phyloP scores from a whole-genome alignment of 53 echinoderm and acorn worm species.

The Crossaster papposus region DNA sequence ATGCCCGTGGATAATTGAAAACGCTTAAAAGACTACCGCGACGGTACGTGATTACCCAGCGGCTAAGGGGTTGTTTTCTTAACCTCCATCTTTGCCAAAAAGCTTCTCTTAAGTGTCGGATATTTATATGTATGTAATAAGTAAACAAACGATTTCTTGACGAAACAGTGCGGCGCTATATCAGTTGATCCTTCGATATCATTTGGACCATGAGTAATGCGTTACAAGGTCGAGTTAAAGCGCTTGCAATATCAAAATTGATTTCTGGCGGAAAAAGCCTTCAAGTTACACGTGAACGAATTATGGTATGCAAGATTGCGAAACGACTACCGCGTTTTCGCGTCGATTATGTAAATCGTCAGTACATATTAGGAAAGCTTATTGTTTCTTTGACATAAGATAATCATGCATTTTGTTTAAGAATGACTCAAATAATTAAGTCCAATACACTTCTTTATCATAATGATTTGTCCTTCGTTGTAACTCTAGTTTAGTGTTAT shows the following conservation, averaged over 20 bases:
- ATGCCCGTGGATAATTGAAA: not conserved
- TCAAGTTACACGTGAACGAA: not conserved
- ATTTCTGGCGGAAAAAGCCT: not conserved
- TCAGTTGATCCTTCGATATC: constrained; percentile 20
- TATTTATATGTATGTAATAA: constrained; percentile 22
- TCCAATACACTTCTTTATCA: too few relatives aligned
- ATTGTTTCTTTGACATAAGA: too few relatives aligned
- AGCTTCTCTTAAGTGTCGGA: not conserved
- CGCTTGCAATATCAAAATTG: not conserved
- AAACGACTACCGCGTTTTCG: not conserved
- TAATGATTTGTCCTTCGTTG: too few relatives aligned
- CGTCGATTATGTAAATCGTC: not conserved
- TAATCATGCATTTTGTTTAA: too few relatives aligned
- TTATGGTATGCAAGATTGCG: not conserved
- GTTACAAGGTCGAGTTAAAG: constrained; percentile 18
- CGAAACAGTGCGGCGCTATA: constrained; percentile 3
- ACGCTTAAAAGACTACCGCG: constrained; percentile 26
- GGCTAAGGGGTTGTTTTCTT: constrained; percentile 11
- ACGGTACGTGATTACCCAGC: constrained; percentile 26
- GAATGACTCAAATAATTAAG: too few relatives aligned
- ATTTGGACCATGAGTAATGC: constrained; percentile 18
- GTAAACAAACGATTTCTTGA: constrained; percentile 25
- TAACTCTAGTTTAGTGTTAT: too few relatives aligned
- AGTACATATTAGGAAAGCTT: too few relatives aligned
- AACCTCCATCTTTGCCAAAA: not conserved